Percentiles rank a stretch among this genome's conserved stretches.
These are phyloP conservation scores for Bergia sp. DNA, from an alignment of 92 coral and sea anemone genomes.

Conservation along the genomic window DNA sequence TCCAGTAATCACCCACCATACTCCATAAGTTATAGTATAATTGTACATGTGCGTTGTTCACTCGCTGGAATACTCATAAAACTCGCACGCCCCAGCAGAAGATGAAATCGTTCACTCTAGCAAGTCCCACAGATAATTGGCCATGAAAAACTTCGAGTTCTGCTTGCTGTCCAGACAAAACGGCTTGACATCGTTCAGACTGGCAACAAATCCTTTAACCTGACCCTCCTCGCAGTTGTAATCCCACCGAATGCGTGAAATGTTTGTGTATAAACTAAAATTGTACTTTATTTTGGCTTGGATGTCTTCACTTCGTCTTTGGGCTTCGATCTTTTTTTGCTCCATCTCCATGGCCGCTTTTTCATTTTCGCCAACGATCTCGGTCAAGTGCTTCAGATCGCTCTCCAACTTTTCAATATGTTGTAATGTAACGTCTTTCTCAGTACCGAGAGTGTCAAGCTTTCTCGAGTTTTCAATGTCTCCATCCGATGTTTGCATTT, in stretches of 20 bases:
- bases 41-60: background rate
- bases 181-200: conserved; percentile 86
- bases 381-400: conserved; percentile 64
- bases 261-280: conserved; percentile 88
- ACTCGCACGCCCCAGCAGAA: background rate
- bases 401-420: conserved; percentile 76
- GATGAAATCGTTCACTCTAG: conserved; percentile 49
- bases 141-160: conserved; percentile 71
- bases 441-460: conserved; percentile 58
- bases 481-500: conserved; percentile 35
- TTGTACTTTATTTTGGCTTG: conserved; percentile 90
- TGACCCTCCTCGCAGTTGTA: conserved; percentile 81
- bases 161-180: conserved; percentile 78
- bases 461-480: conserved; percentile 44
- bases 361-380: conserved; percentile 62
- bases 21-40: background rate
- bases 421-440: conserved; percentile 52
- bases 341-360: conserved; percentile 50
- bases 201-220: conserved; percentile 90
- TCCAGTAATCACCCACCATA: background rate
- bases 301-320: conserved; percentile 66
- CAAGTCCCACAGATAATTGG: conserved; percentile 90
- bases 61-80: background rate
- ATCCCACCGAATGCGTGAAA: conserved; percentile 96
- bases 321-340: conserved; percentile 55